These are phyloP conservation scores for Rhagonycha lutea DNA, from an alignment of 2,888 invertebrate species.

Conservation along the genomic window DNA sequence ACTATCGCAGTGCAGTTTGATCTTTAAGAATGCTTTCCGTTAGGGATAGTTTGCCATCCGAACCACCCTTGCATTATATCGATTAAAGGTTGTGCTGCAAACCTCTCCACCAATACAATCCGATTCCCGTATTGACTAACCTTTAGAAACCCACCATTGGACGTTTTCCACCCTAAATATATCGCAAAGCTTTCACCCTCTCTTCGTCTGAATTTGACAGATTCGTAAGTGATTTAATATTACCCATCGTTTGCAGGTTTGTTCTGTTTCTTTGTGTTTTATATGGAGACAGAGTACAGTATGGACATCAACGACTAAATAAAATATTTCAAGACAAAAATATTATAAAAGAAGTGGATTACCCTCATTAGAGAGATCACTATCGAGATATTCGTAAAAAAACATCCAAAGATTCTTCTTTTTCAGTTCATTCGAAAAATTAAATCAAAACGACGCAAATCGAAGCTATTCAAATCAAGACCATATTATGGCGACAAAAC, in stretches of 20 bases:
- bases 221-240: conserved; percentile 37
- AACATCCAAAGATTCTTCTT: too few relatives aligned
- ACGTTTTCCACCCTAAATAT: background rate
- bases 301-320: background rate
- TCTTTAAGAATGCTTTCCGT: background rate
- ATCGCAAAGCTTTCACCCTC: background rate
- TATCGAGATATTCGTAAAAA: too few relatives aligned
- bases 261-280: background rate
- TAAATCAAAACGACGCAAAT: background rate
- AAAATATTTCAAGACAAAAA: too few relatives aligned
- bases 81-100: conserved; percentile 14
- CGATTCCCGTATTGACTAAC: conserved; percentile 30
- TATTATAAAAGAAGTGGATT: too few relatives aligned
- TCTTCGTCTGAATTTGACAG: conserved; percentile 42
- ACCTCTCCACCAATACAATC: conserved; percentile 6
- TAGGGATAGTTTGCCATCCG: background rate
- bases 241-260: conserved; percentile 45
- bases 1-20: background rate
- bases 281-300: background rate
- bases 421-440: too few relatives aligned
- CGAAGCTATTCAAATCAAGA: too few relatives aligned
- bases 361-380: too few relatives aligned
- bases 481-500: background rate
- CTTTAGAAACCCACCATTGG: background rate
- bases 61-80: background rate